A percentile compares a stretch with the other conserved stretches of the same genome.
Evolutionary conservation across 2,113 vertebrate species (phyloP).

Genomic region (Odobenus rosmarus): DNA sequence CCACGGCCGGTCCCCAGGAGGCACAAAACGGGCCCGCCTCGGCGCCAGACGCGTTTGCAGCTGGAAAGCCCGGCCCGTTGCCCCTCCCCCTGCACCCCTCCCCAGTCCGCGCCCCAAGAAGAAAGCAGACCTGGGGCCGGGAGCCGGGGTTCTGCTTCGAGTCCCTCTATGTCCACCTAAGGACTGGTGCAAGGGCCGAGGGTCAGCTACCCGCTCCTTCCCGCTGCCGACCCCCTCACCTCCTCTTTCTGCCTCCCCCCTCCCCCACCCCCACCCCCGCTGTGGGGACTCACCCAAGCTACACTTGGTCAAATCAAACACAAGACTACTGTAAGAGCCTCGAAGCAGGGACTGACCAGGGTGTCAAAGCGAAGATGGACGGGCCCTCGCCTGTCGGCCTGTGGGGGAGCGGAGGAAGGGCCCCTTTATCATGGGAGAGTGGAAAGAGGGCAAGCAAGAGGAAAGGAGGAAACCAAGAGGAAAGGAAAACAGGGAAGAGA

Average conservation of each 20-base stretch:
- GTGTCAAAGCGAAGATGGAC: background rate
- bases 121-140: background rate
- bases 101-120: background rate
- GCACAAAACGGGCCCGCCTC: slow-evolving; percentile 66
- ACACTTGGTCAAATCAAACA: background rate
- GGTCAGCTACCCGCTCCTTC: background rate
- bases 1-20: slow-evolving; percentile 74
- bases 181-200: background rate
- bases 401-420: background rate
- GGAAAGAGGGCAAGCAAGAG: background rate
- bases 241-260: background rate
- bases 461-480: background rate
- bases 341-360: background rate
- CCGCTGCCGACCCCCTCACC: background rate
- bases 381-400: background rate
- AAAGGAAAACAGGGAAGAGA: background rate
- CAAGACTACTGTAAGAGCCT: background rate
- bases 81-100: slow-evolving; percentile 67
- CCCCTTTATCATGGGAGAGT: background rate
- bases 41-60: slow-evolving; percentile 78
- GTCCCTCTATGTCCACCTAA: background rate
- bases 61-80: slow-evolving; percentile 46
- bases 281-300: background rate
- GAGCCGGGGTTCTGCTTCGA: background rate
- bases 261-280: background rate